Conservation (phyloP, 1,140 invertebrate genomes). For the Tyrophagus putrescentiae region DNA sequence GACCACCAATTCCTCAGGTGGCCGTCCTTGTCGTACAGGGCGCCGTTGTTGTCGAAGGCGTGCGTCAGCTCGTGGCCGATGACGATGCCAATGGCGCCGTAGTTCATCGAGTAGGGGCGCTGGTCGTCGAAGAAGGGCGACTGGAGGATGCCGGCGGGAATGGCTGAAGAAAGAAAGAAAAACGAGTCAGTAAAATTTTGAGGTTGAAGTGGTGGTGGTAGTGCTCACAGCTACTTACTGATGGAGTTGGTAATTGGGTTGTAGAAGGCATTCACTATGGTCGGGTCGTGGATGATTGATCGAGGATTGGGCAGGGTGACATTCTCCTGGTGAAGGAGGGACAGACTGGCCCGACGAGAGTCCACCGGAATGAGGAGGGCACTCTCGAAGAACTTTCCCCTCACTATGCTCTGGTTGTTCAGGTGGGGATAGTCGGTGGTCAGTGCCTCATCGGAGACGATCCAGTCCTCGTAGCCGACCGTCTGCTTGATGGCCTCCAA, state of each 20-base stretch:
- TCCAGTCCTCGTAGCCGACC: conserved; percentile 36
- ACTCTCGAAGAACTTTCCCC: conserved; percentile 48
- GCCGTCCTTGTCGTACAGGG: conserved; percentile 62
- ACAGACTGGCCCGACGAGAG: not conserved
- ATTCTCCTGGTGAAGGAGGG: not conserved
- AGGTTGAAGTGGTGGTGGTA: not conserved
- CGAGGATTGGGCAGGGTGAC: not conserved
- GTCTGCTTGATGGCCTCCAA: conserved; percentile 35
- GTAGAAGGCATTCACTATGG: not conserved
- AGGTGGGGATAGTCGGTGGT: too few relatives aligned
- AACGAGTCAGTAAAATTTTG: not conserved
- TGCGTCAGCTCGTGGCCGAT: conserved; percentile 9
- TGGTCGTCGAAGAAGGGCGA: conserved; percentile 10
- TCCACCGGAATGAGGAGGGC: conserved; percentile 29
- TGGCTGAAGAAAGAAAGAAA: conserved; percentile 26
- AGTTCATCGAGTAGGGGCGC: conserved; percentile 1
- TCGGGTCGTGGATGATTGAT: conserved; percentile 30
- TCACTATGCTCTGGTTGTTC: too few relatives aligned
- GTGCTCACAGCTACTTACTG: not conserved
- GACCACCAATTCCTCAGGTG: conserved; percentile 78
- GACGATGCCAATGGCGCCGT: not conserved
- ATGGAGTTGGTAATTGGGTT: not conserved
- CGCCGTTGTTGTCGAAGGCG: not conserved
- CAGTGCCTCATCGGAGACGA: conserved; percentile 46
- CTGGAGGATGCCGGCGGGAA: conserved; percentile 40